Evolutionary conservation across 2,113 vertebrate genomes (phyloP).

Genomic region (Picathartes gymnocephalus): DNA sequence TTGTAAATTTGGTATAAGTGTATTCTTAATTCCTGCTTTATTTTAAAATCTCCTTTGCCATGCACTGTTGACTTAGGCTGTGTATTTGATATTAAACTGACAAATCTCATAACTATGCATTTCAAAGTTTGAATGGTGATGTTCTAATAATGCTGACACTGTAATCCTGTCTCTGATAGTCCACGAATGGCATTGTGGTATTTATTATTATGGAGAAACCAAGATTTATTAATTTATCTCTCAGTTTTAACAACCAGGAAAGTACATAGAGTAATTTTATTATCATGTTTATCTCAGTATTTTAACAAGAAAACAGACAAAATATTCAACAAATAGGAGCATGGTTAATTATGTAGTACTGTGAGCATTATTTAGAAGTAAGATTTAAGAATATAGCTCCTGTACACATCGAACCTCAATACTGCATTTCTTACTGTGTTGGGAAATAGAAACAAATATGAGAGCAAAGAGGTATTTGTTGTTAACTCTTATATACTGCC

Average conservation of each 20-base stretch:
- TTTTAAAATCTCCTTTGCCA: not conserved
- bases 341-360: not conserved
- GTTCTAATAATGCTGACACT: not conserved
- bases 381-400: not conserved
- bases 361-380: not conserved
- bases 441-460: not conserved
- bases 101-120: not conserved
- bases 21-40: not conserved
- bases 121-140: not conserved
- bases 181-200: not conserved
- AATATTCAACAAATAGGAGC: not conserved
- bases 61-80: not conserved
- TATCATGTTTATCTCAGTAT: not conserved
- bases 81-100: not conserved
- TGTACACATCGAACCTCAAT: not conserved
- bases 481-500: not conserved
- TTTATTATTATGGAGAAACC: not conserved
- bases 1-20: not conserved
- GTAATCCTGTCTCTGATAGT: not conserved
- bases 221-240: not conserved
- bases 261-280: not conserved
- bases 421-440: not conserved
- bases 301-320: not conserved
- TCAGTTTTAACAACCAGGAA: not conserved
- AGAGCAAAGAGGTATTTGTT: not conserved